A percentile compares a stretch with the other conserved stretches of the same genome.
Conservation (phyloP, 1,140 invertebrate genomes). For the Orchesella cincta region DNA sequence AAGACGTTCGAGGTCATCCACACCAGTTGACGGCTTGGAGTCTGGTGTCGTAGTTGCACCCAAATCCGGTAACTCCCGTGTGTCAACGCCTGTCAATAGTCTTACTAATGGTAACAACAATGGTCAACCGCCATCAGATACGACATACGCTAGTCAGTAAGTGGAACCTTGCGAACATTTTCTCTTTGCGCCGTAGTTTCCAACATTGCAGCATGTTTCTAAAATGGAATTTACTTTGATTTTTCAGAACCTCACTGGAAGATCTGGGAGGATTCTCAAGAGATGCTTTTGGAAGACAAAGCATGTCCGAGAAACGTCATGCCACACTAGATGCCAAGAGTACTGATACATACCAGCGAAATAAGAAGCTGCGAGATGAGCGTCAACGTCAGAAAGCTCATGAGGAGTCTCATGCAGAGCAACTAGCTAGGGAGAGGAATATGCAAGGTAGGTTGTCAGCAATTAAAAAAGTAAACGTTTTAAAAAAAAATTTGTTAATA, state of each 20-base stretch:
- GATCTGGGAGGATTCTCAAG: slow-evolving; percentile 74
- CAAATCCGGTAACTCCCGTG: slow-evolving; percentile 1
- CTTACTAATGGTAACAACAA: slow-evolving; percentile 17
- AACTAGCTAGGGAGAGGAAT: slow-evolving; percentile 45
- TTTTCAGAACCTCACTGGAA: slow-evolving; percentile 68
- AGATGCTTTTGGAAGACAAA: slow-evolving; percentile 90
- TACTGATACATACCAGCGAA: slow-evolving; percentile 91
- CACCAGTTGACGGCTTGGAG: slow-evolving; percentile 47
- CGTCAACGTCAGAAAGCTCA: slow-evolving; percentile 50
- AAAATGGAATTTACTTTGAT: slow-evolving; percentile 30
- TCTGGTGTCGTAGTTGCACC: background rate
- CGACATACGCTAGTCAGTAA: slow-evolving; percentile 73
- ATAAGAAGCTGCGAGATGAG: slow-evolving; percentile 71
- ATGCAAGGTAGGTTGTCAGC: slow-evolving; percentile 47
- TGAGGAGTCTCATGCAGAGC: slow-evolving; percentile 46
- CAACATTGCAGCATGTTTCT: background rate
- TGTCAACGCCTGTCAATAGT: slow-evolving; percentile 39
- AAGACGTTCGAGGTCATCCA: slow-evolving; percentile 49
- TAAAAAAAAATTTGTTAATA: too few species aligned
- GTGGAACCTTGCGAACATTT: slow-evolving; percentile 41
- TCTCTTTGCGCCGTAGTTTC: background rate
- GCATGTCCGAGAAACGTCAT: slow-evolving; percentile 96
- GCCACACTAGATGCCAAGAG: slow-evolving; percentile 90
- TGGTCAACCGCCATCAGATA: slow-evolving; percentile 57
- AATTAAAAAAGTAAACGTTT: background rate